phyloP scores from a whole-genome alignment of 1,140 invertebrate species.

The Trachelipus rathkii region DNA sequence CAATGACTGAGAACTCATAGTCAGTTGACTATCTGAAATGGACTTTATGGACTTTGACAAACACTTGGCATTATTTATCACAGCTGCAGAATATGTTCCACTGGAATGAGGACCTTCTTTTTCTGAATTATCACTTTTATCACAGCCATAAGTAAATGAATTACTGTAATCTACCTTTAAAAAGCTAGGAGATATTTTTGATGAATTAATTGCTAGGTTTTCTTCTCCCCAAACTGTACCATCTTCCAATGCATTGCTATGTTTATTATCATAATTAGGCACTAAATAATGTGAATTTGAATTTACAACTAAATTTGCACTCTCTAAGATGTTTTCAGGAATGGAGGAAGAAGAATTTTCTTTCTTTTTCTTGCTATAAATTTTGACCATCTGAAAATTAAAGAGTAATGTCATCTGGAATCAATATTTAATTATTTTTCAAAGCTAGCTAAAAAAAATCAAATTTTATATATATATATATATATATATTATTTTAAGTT shows the following conservation, averaged over 20 bases:
- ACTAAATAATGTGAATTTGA: background rate
- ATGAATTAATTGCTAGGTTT: background rate
- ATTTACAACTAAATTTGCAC: background rate
- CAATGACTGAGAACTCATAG: no score
- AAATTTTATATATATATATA: slow-evolving; percentile 5
- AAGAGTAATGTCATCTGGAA: no score
- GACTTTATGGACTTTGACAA: no score
- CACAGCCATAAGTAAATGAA: background rate
- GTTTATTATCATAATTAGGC: no score
- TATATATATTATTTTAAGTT: no score
- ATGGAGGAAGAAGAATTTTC: background rate
- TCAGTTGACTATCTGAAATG: no score
- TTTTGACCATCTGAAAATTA: background rate
- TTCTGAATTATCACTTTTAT: background rate
- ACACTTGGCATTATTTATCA: no score
- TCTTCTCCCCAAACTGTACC: background rate
- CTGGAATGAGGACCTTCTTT: background rate
- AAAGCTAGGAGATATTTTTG: background rate
- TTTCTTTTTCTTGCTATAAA: slow-evolving; percentile 10
- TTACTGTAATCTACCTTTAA: background rate
- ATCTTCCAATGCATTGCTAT: no score
- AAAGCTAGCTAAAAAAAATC: no score
- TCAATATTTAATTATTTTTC: no score
- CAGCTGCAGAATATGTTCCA: no score
- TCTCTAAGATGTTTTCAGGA: background rate